A percentile compares a stretch with the other conserved stretches of the same genome.
Conservation (phyloP, 1,140 invertebrate species). For the Drosophila neocordata region DNA sequence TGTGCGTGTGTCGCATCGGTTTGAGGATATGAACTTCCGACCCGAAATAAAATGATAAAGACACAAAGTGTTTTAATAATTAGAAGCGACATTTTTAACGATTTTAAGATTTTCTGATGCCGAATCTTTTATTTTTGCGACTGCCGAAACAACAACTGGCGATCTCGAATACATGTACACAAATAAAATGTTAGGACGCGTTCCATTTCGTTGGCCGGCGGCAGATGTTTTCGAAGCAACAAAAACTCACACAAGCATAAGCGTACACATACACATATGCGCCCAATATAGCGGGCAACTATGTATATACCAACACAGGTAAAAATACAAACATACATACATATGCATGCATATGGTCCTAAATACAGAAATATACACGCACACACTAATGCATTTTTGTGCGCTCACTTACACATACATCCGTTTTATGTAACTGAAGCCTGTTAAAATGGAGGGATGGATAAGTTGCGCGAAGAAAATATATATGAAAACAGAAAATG, state of each 20-base stretch:
- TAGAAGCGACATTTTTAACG: conserved; percentile 1
- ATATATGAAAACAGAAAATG: not conserved
- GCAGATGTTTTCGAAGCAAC: conserved; percentile 17
- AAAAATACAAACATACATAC: conserved; percentile 12
- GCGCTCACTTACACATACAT: not conserved
- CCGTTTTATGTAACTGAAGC: not conserved
- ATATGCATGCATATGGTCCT: conserved; percentile 8
- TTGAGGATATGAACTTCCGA: not conserved
- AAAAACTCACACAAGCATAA: not conserved
- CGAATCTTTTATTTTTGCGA: conserved; percentile 5
- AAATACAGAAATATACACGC: not conserved
- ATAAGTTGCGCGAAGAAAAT: not conserved
- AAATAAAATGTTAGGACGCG: conserved; percentile 18
- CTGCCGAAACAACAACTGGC: conserved; percentile 4
- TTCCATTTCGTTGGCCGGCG: conserved; percentile 12
- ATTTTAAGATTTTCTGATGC: not conserved
- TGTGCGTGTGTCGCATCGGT: not conserved
- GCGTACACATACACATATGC: not conserved
- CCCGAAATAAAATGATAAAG: not conserved
- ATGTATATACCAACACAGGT: not conserved
- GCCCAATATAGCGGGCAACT: not conserved
- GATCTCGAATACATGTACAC: conserved; percentile 1
- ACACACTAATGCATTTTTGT: conserved; percentile 2
- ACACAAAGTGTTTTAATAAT: not conserved
- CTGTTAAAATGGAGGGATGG: not conserved